Evolutionary conservation across 1,140 invertebrate species (phyloP), one percentile per base, ranked within the genome.

Genomic region (Scaptomyza graminum): DNA sequence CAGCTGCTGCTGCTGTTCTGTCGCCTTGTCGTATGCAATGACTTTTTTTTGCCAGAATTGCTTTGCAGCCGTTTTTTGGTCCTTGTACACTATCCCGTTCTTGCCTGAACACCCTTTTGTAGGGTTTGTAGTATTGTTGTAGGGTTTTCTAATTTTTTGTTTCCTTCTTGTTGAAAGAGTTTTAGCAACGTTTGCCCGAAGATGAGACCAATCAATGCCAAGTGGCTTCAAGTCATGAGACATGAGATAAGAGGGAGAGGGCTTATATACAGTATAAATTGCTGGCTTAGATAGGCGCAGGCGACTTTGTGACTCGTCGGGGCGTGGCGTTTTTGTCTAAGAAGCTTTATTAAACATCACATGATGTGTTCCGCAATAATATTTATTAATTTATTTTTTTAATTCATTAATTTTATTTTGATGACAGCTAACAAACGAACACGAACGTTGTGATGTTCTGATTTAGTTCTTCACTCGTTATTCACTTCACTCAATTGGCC

Each of bases 181-280:
- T 62, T 57, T 25, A 62, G 51, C 69, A 54, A 66, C 67, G 65
- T 71, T 65, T 75, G 49, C 12, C 55, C 46, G 31, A 65, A 44
- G 31, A 15, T 25, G 43, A 51, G 46, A 46, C 63, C 74, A 76
- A 76, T 76, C 74, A 76, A 73, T 67, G 69, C 62, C 70, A 73
- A 59, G 52, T 76, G 74, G 44, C 57, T 43, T 62, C 70, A 44
- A 52, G 72, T 18, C 47, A 22, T 25, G n/a, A 4, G 18, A 9
- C 31, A 28, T 18, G 9, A 12, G 5, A 37, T 54, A 6, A 9
- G 5, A 11, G 8, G 34, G 13, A 13, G 22, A 50, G 5, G 22
- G n/a, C 31, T 34, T 51, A 31, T 49, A 28, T 15, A 49, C 41
- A 55, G 37, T 41, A n/a, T 1, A n/a, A 41, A 5, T 41, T 41